phyloP scores from a whole-genome alignment of 1,140 invertebrate genomes.

The Eupeodes corollae region DNA sequence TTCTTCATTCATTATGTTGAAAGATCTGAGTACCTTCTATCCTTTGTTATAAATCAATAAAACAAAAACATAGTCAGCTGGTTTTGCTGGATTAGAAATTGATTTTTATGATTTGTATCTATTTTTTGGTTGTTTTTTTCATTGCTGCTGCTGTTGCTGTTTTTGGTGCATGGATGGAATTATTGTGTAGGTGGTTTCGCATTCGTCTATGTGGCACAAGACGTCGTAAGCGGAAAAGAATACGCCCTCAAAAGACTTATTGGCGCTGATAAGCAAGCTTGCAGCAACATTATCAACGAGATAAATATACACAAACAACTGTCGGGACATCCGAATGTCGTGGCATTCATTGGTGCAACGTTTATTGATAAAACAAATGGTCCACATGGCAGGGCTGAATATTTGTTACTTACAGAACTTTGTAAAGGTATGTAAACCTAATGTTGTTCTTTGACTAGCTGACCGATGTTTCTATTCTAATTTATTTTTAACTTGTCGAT shows the following conservation, averaged over 20 bases:
- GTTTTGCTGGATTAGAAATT: conserved; percentile 16
- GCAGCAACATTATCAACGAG: conserved; percentile 63
- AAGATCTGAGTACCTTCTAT: neutral
- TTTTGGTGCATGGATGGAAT: conserved; percentile 26
- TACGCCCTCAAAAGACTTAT: conserved; percentile 82
- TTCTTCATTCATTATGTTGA: neutral
- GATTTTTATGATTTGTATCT: conserved; percentile 2
- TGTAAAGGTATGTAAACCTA: conserved; percentile 42
- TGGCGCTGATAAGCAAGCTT: conserved; percentile 66
- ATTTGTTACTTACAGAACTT: conserved; percentile 59
- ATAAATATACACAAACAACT: conserved; percentile 66
- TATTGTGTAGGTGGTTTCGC: conserved; percentile 73
- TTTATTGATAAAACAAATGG: conserved; percentile 59
- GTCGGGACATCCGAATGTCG: conserved; percentile 68
- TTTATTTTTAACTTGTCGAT: conserved; percentile 9
- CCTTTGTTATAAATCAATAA: neutral
- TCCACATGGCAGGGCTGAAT: conserved; percentile 55
- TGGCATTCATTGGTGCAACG: conserved; percentile 64
- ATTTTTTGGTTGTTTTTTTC: conserved; percentile 16
- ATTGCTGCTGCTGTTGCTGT: conserved; percentile 13
- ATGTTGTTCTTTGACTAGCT: neutral
- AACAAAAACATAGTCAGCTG: conserved; percentile 9
- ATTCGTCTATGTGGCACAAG: conserved; percentile 87
- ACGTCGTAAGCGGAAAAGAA: conserved; percentile 71
- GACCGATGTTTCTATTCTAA: neutral